phyloP scores from a whole-genome alignment of 1,140 invertebrate genomes.

The Drosophila simulans region DNA sequence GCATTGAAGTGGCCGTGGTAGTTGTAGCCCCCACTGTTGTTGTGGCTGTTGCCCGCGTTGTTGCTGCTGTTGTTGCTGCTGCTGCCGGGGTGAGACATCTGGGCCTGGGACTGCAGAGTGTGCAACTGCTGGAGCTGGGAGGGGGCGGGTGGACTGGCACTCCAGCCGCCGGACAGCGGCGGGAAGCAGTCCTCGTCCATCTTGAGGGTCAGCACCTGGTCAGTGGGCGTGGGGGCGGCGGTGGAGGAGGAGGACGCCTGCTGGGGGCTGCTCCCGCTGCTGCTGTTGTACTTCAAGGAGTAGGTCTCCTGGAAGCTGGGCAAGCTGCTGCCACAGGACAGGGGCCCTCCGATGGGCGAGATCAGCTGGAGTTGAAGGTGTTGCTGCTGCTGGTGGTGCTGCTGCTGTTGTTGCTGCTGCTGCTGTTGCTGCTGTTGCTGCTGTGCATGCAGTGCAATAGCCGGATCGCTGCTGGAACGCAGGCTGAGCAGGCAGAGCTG shows the following conservation, averaged over 20 bases:
- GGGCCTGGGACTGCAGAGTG: slow-evolving; percentile 52
- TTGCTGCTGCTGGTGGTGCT: slow-evolving; percentile 38
- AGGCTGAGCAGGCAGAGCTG: slow-evolving; percentile 71
- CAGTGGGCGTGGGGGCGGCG: slow-evolving; percentile 59
- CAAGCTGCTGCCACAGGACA: slow-evolving; percentile 87
- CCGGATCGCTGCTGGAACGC: slow-evolving; percentile 82
- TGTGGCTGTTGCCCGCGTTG: slow-evolving; percentile 43
- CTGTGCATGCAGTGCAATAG: slow-evolving; percentile 75
- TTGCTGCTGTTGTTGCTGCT: slow-evolving; percentile 42
- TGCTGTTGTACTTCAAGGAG: slow-evolving; percentile 87
- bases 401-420: slow-evolving; percentile 30
- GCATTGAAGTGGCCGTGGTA: slow-evolving; percentile 78
- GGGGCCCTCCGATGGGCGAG: slow-evolving; percentile 69
- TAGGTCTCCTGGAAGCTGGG: slow-evolving; percentile 95
- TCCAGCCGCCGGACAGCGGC: slow-evolving; percentile 38
- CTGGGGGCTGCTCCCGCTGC: slow-evolving; percentile 60
- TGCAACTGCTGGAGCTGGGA: slow-evolving; percentile 63
- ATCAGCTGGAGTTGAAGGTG: slow-evolving; percentile 64
- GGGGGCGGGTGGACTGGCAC: slow-evolving; percentile 46
- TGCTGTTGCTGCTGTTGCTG: slow-evolving; percentile 60
- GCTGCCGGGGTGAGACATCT: slow-evolving; percentile 41
- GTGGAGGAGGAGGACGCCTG: slow-evolving; percentile 47
- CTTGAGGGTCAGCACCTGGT: slow-evolving; percentile 86
- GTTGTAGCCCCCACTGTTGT: slow-evolving; percentile 60
- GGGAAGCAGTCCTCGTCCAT: slow-evolving; percentile 92